Conservation (phyloP, 2,113 vertebrate species). For the Dromas ardeola region DNA sequence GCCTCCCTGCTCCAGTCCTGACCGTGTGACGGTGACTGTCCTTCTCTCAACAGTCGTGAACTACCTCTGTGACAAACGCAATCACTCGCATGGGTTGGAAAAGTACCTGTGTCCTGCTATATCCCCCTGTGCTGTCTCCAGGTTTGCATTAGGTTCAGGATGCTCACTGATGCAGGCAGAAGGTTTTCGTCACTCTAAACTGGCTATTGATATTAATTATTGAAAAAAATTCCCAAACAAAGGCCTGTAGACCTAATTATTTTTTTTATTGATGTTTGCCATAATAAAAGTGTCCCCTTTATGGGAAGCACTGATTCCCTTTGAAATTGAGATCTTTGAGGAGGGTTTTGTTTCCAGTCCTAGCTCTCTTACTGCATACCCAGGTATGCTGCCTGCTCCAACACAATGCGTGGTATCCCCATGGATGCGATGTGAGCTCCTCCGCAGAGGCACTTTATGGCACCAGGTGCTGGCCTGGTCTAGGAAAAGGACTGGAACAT, state of each 20-base stretch:
- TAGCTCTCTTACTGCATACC: not conserved
- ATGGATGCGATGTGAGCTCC: rapidly evolving
- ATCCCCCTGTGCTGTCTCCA: not conserved
- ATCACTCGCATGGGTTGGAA: not conserved
- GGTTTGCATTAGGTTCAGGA: not conserved
- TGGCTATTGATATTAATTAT: not conserved
- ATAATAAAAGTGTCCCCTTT: not conserved
- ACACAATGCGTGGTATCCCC: rapidly evolving
- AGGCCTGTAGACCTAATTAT: not conserved
- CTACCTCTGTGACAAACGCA: not conserved
- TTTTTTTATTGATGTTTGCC: not conserved
- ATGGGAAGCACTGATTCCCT: not conserved
- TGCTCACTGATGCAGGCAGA: not conserved
- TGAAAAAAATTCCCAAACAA: not conserved
- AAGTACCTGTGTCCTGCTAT: not conserved
- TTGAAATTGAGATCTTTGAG: not conserved
- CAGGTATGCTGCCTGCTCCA: not conserved
- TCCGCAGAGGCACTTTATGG: not conserved
- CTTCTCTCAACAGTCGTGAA: not conserved
- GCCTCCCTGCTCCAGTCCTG: not conserved
- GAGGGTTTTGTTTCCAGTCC: not conserved
- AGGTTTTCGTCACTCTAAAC: not conserved
- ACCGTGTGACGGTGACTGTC: rapidly evolving
- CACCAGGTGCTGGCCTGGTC: not conserved
- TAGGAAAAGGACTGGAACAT: not conserved